Base-by-base conservation (phyloP, 2,888 invertebrate genomes). In the Drosophila paracracens region DNA sequence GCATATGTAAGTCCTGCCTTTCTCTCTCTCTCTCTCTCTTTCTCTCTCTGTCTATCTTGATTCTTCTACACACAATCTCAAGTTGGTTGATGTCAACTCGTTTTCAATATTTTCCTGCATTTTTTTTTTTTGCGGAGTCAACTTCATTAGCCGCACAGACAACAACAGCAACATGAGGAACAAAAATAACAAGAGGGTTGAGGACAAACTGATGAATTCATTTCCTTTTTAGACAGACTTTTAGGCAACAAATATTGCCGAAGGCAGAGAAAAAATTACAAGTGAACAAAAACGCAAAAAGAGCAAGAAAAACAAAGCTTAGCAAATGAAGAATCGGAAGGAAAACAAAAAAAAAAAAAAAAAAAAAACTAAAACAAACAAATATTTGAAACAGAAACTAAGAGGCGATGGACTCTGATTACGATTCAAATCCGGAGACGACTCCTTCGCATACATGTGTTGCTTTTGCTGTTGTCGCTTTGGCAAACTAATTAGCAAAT, bases 401-500 rank as follows among this genome's bases (percentile, higher is more conserved):
- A 27, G 52, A 58, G 40, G 63, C 33, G 62, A 60, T 50, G 71
- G 38, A 33, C 57, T 62, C 50, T 68, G 58, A 56, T 40, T 54
- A 48, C 50, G 50, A 70, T 72, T 21, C 16, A 59, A 72, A 33
- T 46, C 11, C 25, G 51, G 54, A 71, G 54, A 73, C 48, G 50
- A 59, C 35, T 60, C 52, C 72, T 63, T 53, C 40, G 31, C 46
- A 36, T n/a, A 48, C 64, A 72, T 31, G 51, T 77, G 52, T 43
- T 48, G 38, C 33, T 56, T 33, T 52, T 57, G 59, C 48, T 62
- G 53, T 63, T 61, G 63, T 35, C 67, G 50, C 60, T 79, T 78
- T 73, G 72, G 76, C 88, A 90, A 88, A 88, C 88, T 88, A 88
- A 88, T 90, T 88, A 88, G 89, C 83, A 88, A 82, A 81, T 85